Evolutionary conservation across 2,888 invertebrate genomes (phyloP), one percentile per base, ranked within the genome.

Genomic region (Drosophila birchii): DNA sequence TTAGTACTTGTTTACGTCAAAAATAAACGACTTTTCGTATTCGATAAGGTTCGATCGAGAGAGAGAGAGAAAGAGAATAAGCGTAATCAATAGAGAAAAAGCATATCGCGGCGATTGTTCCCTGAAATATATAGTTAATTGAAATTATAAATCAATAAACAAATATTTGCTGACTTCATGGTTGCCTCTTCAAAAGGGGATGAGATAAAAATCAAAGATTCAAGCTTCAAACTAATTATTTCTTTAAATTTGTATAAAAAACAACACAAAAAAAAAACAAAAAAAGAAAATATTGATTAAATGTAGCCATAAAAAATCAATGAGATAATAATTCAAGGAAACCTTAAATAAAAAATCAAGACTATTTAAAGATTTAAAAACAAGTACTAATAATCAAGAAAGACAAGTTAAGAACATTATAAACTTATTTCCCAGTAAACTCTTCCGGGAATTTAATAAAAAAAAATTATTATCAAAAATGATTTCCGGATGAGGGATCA

Each of bases 91-190:
- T 16, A 20, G 16, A 11, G 20, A 20, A 51, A 9, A n/a, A n/a
- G 12, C 34, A 11, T 51, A 53, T 53, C 34, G 51, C 20, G 2
- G 34, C 34, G 8, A 51, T 51, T 49, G 32, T 20, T 32, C 49
- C 14, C 14, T 14, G 8, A 20, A 20, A 51, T 51, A 34, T 20
- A 34, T 5, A 14, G 34, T 36, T 36, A 53, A 53, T 53, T 53
- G 23, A 53, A 53, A 53, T 53, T 53, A 53, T 53, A 53, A 53
- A 53, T 53, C 51, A 53, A 53, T 53, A 53, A 53, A 51, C 20
- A 23, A 34, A 36, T 16, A 53, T 23, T 23, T 14, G 34, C 16
- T 16, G 16, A 53, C 51, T 36, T 53, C 34, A 53, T 53, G 34
- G 23, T 11, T 6, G 34, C 12, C 18, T 49, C 18, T 49, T 32